Evolutionary conservation across 2,797 vertebrate genomes (phyloP).

Genomic region (Dipus sagitta): DNA sequence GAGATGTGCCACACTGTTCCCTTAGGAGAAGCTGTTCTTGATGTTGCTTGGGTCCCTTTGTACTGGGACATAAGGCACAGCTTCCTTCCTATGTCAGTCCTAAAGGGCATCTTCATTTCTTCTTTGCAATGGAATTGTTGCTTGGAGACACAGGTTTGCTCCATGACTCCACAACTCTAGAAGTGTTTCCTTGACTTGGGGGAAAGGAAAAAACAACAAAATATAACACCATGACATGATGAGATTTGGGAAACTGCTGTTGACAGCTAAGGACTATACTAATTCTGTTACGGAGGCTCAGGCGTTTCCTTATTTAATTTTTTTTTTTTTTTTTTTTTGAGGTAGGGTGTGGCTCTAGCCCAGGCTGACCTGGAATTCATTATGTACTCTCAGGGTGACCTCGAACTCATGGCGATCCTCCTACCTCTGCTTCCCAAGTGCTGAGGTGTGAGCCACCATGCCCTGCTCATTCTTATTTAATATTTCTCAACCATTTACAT

Average conservation of each 20-base stretch:
- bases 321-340: no score
- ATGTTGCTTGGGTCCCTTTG: conserved; percentile 75
- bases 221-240: conserved; percentile 43
- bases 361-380: no score
- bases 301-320: conserved; percentile 45
- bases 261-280: conserved; percentile 57
- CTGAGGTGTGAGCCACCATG: no score
- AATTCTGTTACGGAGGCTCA: conserved; percentile 47
- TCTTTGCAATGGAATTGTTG: conserved; percentile 75
- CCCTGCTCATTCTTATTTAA: background rate
- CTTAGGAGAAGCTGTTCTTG: conserved; percentile 82
- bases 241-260: conserved; percentile 74
- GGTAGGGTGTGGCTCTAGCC: no score
- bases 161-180: conserved; percentile 84
- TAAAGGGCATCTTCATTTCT: conserved; percentile 66
- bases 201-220: conserved; percentile 42
- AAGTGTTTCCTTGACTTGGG: conserved; percentile 81
- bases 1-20: conserved; percentile 71
- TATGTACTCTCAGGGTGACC: no score
- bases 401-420: no score
- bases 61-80: conserved; percentile 84
- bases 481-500: conserved; percentile 49
- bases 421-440: no score
- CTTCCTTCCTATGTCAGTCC: conserved; percentile 85
- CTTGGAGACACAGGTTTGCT: conserved; percentile 83